Conservation (phyloP, 1,140 invertebrate genomes). For the Scaptomyza graminum region DNA sequence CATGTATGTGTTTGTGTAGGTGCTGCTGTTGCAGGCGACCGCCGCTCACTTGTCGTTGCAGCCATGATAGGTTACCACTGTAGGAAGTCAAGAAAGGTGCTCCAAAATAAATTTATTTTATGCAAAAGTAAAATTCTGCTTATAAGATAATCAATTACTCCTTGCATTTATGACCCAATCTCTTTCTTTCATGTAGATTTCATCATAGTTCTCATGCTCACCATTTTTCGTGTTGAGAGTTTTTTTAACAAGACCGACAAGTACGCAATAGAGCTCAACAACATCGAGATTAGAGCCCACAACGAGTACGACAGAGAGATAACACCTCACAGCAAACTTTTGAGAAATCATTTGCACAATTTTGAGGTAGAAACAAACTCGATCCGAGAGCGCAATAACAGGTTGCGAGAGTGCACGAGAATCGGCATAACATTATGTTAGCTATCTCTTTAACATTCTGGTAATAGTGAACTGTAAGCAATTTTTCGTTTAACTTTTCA, state of each 20-base stretch:
- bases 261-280: slow-evolving; percentile 30
- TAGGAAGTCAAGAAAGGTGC: slow-evolving; percentile 1
- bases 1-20: slow-evolving; percentile 46
- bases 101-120: not conserved
- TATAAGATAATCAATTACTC: not conserved
- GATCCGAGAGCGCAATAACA: not conserved
- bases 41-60: slow-evolving; percentile 34
- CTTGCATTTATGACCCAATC: not conserved
- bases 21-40: slow-evolving; percentile 25
- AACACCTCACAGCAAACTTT: slow-evolving; percentile 20
- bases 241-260: slow-evolving; percentile 25
- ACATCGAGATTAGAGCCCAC: slow-evolving; percentile 10
- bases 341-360: slow-evolving; percentile 22
- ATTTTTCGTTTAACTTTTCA: slow-evolving; percentile 42
- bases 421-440: slow-evolving; percentile 9
- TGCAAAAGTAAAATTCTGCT: too few relatives aligned
- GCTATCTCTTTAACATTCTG: slow-evolving; percentile 8
- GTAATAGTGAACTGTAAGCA: slow-evolving; percentile 20
- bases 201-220: slow-evolving; percentile 13
- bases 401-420: slow-evolving; percentile 3
- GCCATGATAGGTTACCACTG: slow-evolving; percentile 9
- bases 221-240: too few relatives aligned
- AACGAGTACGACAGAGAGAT: slow-evolving; percentile 2
- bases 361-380: slow-evolving; percentile 18
- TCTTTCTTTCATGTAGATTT: not conserved